These are phyloP conservation scores for Spisula subtruncata DNA, from an alignment of 2,888 invertebrate species.

Conservation along the genomic window DNA sequence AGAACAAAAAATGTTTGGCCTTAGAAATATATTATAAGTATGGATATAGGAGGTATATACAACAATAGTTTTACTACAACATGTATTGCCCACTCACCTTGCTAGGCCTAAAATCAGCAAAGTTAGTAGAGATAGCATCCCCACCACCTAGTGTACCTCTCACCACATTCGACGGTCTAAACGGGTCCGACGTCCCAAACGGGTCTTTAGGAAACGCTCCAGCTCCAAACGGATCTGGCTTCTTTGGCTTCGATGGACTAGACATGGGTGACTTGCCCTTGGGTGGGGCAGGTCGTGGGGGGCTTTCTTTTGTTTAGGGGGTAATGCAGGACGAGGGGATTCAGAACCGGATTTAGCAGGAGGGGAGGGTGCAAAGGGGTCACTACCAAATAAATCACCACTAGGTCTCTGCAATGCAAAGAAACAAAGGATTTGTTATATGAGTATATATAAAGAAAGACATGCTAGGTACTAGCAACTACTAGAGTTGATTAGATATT, in stretches of 20 bases:
- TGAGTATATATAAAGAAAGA: not conserved
- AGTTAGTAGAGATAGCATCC: conserved; percentile 92
- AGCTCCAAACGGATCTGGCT: conserved; percentile 83
- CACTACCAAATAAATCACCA: conserved; percentile 93
- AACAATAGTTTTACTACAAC: not conserved
- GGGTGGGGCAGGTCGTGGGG: conserved; percentile 93
- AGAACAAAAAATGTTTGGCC: too few relatives aligned
- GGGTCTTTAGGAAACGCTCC: conserved; percentile 70
- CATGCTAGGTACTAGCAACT: conserved; percentile 19
- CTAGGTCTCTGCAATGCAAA: conserved; percentile 74
- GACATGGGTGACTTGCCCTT: conserved; percentile 82
- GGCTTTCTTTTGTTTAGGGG: conserved; percentile 95
- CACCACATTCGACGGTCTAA: conserved; percentile 82
- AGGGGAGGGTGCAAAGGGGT: conserved; percentile 92
- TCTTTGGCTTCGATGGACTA: conserved; percentile 76
- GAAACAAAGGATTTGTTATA: not conserved
- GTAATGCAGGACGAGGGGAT: conserved; percentile 89
- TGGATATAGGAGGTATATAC: not conserved
- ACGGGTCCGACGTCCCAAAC: conserved; percentile 85
- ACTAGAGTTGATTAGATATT: conserved; percentile 6
- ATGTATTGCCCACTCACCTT: conserved; percentile 79
- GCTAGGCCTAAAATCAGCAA: conserved; percentile 90
- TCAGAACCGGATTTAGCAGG: conserved; percentile 66
- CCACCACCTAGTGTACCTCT: conserved; percentile 62
- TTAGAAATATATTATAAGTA: not conserved